Evolutionary conservation across 2,888 invertebrate genomes (phyloP), one percentile per base, ranked within the genome.

Genomic region (Druceiella hillmani): DNA sequence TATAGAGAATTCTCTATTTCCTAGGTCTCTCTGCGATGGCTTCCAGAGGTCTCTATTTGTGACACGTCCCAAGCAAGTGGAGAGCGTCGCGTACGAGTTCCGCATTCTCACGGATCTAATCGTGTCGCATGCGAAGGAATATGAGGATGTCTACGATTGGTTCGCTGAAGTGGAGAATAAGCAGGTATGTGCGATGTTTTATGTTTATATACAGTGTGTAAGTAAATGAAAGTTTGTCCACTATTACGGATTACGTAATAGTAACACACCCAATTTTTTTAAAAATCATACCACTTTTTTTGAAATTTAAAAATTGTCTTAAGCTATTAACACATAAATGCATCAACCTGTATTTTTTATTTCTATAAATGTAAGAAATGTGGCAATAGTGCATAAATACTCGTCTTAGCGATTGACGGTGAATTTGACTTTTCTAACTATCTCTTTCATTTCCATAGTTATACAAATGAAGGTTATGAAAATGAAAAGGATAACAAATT

Each of bases 61-160:
- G 5, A 58, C 62, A 0, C 51, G 71, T 17, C 40, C 58, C 7
- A 47, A 62, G 2, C 48, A 65, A 4, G 57, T 70, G 1, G 67
- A 58, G 15, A 70, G 61, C 50, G 64, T 61, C 36, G 67, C 56
- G n/a, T 75, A 68, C 49, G 77, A 61, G 53, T 58, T 61, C 41
- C 66, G 54, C 44, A 75, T 58, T 54, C 64, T 56, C 50, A 78
- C 69, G 4, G 77, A 63, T 51, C 54, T 66, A 53, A 58, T 51
- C 1, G 55, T 63, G 4, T 47, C 50, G 0, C 49, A 55, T 13
- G 65, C 59, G 0, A 40, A 43, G 1, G 36, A 20, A 0, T 56
- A 52, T 7, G 50, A 47, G 0, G 61, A 62, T 13, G 53, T 61
- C n/a, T 40, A 50, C 0, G 59, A 66, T 44, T 73, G 66, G 66